Evolutionary conservation across 2,888 invertebrate species (phyloP), one percentile per base, ranked within the genome.

Genomic region (Lycaena phlaeas): DNA sequence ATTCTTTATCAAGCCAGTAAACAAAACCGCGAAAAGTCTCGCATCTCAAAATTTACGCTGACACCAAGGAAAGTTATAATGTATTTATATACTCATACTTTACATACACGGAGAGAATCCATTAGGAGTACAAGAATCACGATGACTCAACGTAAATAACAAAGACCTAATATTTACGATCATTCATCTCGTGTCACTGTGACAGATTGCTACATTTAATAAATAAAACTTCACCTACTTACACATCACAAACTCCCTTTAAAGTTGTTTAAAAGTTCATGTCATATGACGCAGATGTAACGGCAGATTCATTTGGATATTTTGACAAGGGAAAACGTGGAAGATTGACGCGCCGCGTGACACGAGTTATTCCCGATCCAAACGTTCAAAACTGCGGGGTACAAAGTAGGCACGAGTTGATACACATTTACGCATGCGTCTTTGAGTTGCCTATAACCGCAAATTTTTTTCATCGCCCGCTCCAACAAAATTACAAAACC

Each of bases 401-500:
- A 61, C 62, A 60, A 36, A 36, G 48, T 43, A 46, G 39, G 44
- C 48, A 45, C 37, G 45, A 48, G 40, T 42, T 41, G 38, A 36
- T 39, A 34, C 12, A 26, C 27, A 26, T 63, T 56, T 61, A 49
- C 54, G 68, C 66, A 70, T 61, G 75, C 70, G 64, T 58, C 50
- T 50, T 50, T 42, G 46, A 41, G 49, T 51, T 45, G 49, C 54
- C 56, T 51, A 27, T 38, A 44, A 49, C 56, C 56, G 67, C 70
- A 70, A n/a, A 72, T 69, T 76, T 79, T 81, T 77, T 76, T 74
- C 69, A 69, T 68, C 61, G 63, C 61, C 64, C 64, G 65, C 65
- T 64, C 61, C 59, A 59, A 70, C 64, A 69, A 77, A 82, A 81
- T 81, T 79, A 74, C 75, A 54, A 75, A 81, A 72, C 77, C 81